Conservation (phyloP, 2,797 vertebrate species). For the Hyperoplus lanceolatus region DNA sequence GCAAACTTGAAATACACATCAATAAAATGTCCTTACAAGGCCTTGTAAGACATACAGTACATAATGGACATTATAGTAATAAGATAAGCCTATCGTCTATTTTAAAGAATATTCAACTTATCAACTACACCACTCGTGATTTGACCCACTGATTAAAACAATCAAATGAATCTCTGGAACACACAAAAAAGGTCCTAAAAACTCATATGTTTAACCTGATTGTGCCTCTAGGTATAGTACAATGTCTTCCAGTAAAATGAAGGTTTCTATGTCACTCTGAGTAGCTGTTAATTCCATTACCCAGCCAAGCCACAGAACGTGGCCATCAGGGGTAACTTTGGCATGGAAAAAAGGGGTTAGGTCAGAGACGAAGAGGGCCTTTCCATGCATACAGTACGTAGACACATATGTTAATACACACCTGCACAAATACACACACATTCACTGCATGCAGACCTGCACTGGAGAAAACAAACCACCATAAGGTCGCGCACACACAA, state of each 20-base stretch:
- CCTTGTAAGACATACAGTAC: slow-evolving; percentile 78
- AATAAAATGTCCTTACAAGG: slow-evolving; percentile 76
- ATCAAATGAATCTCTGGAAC: slow-evolving; percentile 72
- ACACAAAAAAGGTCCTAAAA: slow-evolving; percentile 71
- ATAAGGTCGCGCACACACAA: slow-evolving; percentile 47
- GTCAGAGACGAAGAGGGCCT: slow-evolving; percentile 72
- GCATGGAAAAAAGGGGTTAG: slow-evolving; percentile 72
- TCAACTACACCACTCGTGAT: slow-evolving; percentile 70
- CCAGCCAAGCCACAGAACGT: slow-evolving; percentile 64
- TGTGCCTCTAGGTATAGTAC: slow-evolving; percentile 75
- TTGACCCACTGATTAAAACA: slow-evolving; percentile 76
- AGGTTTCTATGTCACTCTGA: slow-evolving; percentile 75
- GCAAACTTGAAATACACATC: slow-evolving; percentile 73
- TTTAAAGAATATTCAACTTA: slow-evolving; percentile 73
- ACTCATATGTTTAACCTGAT: slow-evolving; percentile 74
- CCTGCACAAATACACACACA: slow-evolving; percentile 74
- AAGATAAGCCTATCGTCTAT: slow-evolving; percentile 69
- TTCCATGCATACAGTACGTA: slow-evolving; percentile 79
- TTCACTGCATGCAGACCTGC: slow-evolving; percentile 79
- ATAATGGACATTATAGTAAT: slow-evolving; percentile 73
- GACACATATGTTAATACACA: slow-evolving; percentile 75
- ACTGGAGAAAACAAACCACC: slow-evolving; percentile 70
- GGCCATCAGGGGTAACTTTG: slow-evolving; percentile 79
- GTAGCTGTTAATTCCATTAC: slow-evolving; percentile 77
- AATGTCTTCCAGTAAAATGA: slow-evolving; percentile 75